Conservation (phyloP, 2,113 vertebrate genomes). For the Notothenia coriiceps region DNA sequence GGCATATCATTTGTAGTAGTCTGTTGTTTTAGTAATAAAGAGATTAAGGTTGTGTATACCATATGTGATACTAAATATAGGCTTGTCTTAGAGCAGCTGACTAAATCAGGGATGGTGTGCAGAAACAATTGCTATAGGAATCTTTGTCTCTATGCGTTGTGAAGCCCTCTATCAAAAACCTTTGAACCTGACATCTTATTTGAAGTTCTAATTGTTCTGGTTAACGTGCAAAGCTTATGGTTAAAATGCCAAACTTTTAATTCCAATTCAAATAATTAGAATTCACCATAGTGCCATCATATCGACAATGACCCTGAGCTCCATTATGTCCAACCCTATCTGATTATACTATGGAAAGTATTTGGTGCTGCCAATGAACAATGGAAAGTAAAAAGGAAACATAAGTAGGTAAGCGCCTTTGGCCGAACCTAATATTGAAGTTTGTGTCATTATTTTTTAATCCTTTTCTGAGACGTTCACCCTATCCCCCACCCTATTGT, state of each 20-base stretch:
- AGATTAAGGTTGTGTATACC: constrained; percentile 4
- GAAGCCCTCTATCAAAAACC: too few relatives aligned
- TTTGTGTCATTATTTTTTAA: neutral
- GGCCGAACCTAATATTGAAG: neutral
- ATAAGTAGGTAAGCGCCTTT: neutral
- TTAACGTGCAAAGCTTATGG: too few relatives aligned
- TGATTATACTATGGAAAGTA: neutral
- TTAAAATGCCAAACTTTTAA: neutral
- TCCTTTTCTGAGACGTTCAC: neutral
- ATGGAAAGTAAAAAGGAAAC: neutral
- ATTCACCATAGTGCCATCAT: neutral
- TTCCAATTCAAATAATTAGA: neutral
- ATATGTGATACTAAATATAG: constrained; percentile 11
- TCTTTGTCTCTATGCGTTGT: neutral
- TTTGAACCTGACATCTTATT: too few relatives aligned
- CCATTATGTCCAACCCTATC: neutral
- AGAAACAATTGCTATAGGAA: neutral
- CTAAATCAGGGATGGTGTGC: constrained; percentile 3
- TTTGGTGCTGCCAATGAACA: neutral
- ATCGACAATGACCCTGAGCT: neutral
- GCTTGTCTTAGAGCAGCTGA: neutral
- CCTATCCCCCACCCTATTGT: neutral
- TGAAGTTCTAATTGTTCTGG: too few relatives aligned
- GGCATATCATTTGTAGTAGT: neutral
- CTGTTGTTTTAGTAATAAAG: neutral